phyloP scores from a whole-genome alignment of 2,113 vertebrate species.

The Larimichthys crocea region DNA sequence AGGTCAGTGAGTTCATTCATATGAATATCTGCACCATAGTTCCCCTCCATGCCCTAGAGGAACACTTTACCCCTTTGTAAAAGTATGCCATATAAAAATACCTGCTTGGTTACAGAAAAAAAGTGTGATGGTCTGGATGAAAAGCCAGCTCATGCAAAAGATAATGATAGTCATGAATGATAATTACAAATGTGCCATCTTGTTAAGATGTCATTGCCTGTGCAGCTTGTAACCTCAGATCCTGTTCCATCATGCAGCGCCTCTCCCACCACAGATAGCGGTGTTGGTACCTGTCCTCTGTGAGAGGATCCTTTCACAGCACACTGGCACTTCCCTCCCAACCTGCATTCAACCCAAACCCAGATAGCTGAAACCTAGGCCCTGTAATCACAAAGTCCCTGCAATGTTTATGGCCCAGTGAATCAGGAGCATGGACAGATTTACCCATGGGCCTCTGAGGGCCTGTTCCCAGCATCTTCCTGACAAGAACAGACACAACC shows the following conservation, averaged over 20 bases:
- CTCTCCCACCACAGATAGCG: slow-evolving; percentile 39
- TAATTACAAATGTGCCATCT: slow-evolving; percentile 83
- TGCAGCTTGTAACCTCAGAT: slow-evolving; percentile 71
- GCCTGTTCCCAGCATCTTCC: slow-evolving; percentile 69
- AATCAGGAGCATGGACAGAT: slow-evolving; percentile 78
- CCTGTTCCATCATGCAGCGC: slow-evolving; percentile 70
- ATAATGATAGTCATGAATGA: slow-evolving; percentile 80
- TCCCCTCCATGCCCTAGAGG: slow-evolving; percentile 45
- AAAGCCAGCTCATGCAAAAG: slow-evolving; percentile 66
- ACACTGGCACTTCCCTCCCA: slow-evolving; percentile 38
- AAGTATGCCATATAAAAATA: slow-evolving; percentile 78
- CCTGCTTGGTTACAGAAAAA: slow-evolving; percentile 69
- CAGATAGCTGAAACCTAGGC: slow-evolving; percentile 47
- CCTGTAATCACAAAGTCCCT: slow-evolving; percentile 78
- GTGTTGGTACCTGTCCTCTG: slow-evolving; percentile 70
- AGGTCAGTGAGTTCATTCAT: slow-evolving; percentile 67
- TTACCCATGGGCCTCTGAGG: slow-evolving; percentile 75
- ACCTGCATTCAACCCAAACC: slow-evolving; percentile 62
- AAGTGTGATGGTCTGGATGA: slow-evolving; percentile 58
- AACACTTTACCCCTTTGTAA: slow-evolving; percentile 49
- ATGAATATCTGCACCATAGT: slow-evolving; percentile 23
- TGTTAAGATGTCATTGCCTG: slow-evolving; percentile 80
- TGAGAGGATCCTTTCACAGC: slow-evolving; percentile 63
- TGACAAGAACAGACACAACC: slow-evolving; percentile 77
- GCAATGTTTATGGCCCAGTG: slow-evolving; percentile 76